Conservation (phyloP, 2,113 vertebrate genomes). For the Isichthys henryi region DNA sequence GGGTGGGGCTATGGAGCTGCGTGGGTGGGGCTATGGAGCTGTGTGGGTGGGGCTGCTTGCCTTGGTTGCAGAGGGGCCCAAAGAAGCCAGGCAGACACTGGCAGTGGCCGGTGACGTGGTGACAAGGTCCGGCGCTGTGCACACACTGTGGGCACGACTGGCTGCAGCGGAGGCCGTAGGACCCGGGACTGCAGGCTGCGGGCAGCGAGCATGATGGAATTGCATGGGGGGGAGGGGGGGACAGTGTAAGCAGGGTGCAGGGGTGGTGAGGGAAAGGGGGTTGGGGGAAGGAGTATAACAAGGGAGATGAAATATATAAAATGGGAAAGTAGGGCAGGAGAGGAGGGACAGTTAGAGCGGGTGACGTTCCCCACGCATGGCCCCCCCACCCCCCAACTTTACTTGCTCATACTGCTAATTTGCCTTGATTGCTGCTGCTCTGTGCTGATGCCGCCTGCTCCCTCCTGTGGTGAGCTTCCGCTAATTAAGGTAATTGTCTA, state of each 20-base stretch:
- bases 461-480: slow-evolving; percentile 19
- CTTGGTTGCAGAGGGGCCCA: slow-evolving; percentile 89
- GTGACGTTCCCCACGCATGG: neutral
- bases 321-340: neutral
- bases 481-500: slow-evolving; percentile 41
- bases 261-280: neutral
- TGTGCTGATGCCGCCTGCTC: slow-evolving; percentile 18
- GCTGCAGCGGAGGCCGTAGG: slow-evolving; percentile 83
- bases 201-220: neutral
- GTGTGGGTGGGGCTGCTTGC: slow-evolving; percentile 56
- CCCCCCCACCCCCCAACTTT: slow-evolving; percentile 6
- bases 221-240: neutral
- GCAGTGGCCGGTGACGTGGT: slow-evolving; percentile 84
- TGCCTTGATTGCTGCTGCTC: slow-evolving; percentile 31
- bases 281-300: neutral
- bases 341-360: neutral
- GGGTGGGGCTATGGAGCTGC: too few relatives aligned
- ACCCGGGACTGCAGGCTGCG: slow-evolving; percentile 85
- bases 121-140: slow-evolving; percentile 85
- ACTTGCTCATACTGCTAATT: slow-evolving; percentile 32
- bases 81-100: slow-evolving; percentile 89
- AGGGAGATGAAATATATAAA: neutral
- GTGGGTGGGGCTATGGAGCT: neutral
- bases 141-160: slow-evolving; percentile 88
- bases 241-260: neutral